These are phyloP conservation scores for Thripadectes ignobilis DNA, from an alignment of 2,797 vertebrate genomes.

Conservation along the genomic window DNA sequence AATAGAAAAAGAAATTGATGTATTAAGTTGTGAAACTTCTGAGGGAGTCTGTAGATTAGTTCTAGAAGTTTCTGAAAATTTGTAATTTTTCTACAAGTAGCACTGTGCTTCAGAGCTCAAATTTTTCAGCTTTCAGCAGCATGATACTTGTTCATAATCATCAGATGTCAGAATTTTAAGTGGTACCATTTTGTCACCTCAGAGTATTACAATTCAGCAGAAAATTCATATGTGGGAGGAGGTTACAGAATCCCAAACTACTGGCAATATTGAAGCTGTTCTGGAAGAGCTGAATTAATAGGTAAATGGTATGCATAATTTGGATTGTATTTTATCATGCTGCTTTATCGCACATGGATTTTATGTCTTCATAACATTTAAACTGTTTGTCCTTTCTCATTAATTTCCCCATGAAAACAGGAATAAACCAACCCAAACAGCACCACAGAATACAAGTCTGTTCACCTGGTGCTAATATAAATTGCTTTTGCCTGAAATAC, in stretches of 20 bases:
- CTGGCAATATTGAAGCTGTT: background rate
- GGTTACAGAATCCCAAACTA: background rate
- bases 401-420: background rate
- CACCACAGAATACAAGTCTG: background rate
- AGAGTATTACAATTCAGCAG: background rate
- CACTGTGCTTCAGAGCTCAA: background rate
- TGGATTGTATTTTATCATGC: background rate
- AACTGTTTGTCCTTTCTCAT: background rate
- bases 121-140: background rate
- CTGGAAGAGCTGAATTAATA: background rate
- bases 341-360: background rate
- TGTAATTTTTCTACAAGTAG: background rate
- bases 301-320: background rate
- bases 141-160: background rate
- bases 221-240: background rate
- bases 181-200: background rate
- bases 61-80: background rate
- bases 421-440: background rate
- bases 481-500: background rate
- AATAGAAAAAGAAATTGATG: background rate
- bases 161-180: background rate
- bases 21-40: background rate
- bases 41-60: background rate
- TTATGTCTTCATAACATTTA: background rate
- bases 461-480: background rate